Evolutionary conservation across 2,797 vertebrate genomes (phyloP), one percentile per base, ranked within the genome.

Genomic region (Centropyge bicolor): DNA sequence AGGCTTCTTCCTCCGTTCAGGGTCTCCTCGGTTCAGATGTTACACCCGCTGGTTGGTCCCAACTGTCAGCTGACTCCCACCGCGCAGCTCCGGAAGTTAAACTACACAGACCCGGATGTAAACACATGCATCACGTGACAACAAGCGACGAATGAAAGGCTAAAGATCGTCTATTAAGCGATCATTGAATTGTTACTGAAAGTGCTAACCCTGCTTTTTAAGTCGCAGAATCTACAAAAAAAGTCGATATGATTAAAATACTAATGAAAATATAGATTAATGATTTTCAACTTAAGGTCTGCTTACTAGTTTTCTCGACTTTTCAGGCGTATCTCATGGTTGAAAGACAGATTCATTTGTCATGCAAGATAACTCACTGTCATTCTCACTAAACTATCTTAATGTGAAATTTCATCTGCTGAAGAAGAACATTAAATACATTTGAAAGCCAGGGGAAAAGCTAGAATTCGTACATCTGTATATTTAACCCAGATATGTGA

Each of bases 61-160:
- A 77, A 83, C 88, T 89, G 93, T 95, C 95, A 95, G 92, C 95
- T 95, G 95, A 96, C 93, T 38, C 13, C 8, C 49, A 93, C 70
- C 74, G 89, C 93, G 92, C 93, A 94, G 66, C 79, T 82, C 83
- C 93, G 95, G 94, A 96, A 64, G 84, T 88, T 70, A 52, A 85
- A 74, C 45, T 6, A 11, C 40, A 41, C 56, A 40, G 63, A 74
- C 87, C 91, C 88, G 86, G 90, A 91, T 79, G 87, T 93, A 92
- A 93, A 94, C 90, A 93, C 2, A 3, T 5, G 0, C 0, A 27
- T 78, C 89, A 91, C 70, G 76, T 87, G 90, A 76, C 54, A 5
- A 4, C 0, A 7, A 8, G 22, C 9, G 2, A n/a, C 56, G 2
- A 74, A 16, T 0, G 10, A 17, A 22, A 14, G 2, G 1, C 2